Evolutionary conservation across 2,113 vertebrate genomes (phyloP), one percentile per base, ranked within the genome.

Genomic region (Eidolon helvum): DNA sequence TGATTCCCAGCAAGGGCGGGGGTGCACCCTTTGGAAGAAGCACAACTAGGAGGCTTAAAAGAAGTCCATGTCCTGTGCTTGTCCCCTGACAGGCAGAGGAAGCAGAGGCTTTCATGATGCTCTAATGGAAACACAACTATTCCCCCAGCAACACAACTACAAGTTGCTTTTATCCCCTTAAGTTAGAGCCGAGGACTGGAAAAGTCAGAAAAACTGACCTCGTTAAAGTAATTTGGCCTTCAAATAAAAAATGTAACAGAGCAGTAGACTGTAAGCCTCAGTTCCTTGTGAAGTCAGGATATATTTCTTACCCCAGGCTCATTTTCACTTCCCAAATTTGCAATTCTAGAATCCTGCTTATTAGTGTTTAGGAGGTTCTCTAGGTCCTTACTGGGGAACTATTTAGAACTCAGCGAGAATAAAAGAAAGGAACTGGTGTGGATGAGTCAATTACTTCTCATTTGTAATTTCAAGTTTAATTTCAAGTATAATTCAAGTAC

Each of bases 291-390:
- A 89, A 96, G 22, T 15, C 82, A 94, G 50, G 7, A 38, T 57
- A n/a, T 33, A 83, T 59, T 93, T 24, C 66, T 35, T 83, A 65
- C 24, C 35, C 69, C 24, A 91, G 57, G 35, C 18, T 24, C 50
- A 50, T 53, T 82, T 97, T 89, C 33, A 95, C 33, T 95, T 88
- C 30, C 63, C 38, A 85, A 84, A 72, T 87, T 35, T 80, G n/a
- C 9, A 95, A 85, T 92, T 91, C 66, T 77, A 80, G 38, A 80
- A 94, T 90, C 24, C 16, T 88, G 33, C n/a, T 89, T 74, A 75
- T 48, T 85, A 43, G 50, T n/a, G 26, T 63, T 84, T 18, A 69
- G 55, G 66, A 90, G 15, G 11, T 53, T 59, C 40, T 28, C 59
- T 53, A 77, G 53, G 84, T 7, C 55, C 61, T 48, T 65, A 84